These are phyloP conservation scores for Etheostoma spectabile DNA, from an alignment of 2,113 vertebrate genomes.

Conservation along the genomic window DNA sequence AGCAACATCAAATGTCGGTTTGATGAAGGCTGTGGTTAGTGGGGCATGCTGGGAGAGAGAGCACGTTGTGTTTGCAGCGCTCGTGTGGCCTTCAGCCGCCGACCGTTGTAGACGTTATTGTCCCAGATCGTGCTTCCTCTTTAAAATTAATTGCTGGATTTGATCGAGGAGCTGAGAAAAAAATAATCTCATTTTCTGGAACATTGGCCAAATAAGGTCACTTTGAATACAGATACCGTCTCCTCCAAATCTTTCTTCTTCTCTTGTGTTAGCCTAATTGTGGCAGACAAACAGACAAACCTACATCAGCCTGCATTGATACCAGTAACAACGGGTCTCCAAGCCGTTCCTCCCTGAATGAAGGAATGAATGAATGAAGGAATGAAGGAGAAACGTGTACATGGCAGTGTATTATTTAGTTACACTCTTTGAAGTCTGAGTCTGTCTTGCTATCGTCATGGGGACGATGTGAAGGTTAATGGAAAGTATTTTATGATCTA, in stretches of 20 bases:
- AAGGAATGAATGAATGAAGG: background rate
- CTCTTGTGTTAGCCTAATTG: background rate
- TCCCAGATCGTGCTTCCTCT: background rate
- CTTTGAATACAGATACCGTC: conserved; percentile 3
- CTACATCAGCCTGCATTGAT: background rate
- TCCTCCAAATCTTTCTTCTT: background rate
- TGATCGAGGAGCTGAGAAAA: background rate
- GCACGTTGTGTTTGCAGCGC: background rate
- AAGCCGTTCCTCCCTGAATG: too few species aligned
- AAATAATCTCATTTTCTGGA: conserved; percentile 23
- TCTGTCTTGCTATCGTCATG: background rate
- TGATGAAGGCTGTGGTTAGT: background rate
- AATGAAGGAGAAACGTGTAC: background rate
- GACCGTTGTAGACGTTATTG: background rate
- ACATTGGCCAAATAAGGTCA: conserved; percentile 35
- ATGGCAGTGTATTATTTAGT: background rate
- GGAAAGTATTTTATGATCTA: conserved; percentile 1
- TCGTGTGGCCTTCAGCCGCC: background rate
- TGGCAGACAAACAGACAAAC: background rate
- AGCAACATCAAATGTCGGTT: background rate
- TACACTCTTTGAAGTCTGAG: background rate
- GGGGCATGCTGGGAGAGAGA: background rate
- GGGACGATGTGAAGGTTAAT: conserved; percentile 9
- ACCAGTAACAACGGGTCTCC: background rate
- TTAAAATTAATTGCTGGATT: conserved; percentile 16